Evolutionary conservation across 1,140 invertebrate species (phyloP).

Genomic region (Plectrocnemia conspersa): DNA sequence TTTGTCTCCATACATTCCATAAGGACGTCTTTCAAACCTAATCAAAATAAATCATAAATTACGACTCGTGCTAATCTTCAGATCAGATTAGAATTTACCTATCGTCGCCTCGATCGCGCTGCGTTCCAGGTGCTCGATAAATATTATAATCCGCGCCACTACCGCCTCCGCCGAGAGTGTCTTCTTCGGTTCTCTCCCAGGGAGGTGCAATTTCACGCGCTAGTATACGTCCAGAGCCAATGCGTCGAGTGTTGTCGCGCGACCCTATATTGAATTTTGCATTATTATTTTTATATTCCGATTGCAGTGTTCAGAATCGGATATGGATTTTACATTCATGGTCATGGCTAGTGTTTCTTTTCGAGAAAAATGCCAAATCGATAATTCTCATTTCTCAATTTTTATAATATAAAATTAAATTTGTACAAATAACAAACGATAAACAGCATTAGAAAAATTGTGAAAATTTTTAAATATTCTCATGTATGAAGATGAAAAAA

Average conservation of each 20-base stretch:
- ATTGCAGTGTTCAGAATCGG: neutral
- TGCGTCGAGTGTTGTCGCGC: constrained; percentile 53
- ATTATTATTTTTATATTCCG: neutral
- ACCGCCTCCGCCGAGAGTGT: constrained; percentile 39
- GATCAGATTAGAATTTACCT: constrained; percentile 25
- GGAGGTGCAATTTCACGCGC: constrained; percentile 55
- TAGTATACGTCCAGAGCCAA: constrained; percentile 74
- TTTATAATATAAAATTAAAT: no score
- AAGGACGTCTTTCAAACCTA: constrained; percentile 54
- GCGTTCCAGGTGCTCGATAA: constrained; percentile 41
- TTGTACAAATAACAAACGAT: no score
- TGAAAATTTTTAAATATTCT: no score
- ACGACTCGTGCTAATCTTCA: neutral
- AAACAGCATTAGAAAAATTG: no score
- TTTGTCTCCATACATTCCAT: constrained; percentile 50
- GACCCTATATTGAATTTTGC: constrained; percentile 7
- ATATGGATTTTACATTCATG: neutral
- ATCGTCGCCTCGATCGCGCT: constrained; percentile 29
- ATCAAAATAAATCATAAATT: neutral
- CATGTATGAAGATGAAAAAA: no score
- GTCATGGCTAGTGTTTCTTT: no score
- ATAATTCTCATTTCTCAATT: no score
- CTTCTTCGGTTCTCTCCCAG: constrained; percentile 53
- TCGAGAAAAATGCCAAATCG: no score
- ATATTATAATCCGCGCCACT: constrained; percentile 32